Percentiles rank a stretch among this genome's conserved stretches.
Evolutionary conservation across 2,888 invertebrate species (phyloP).

Genomic region (Anorthoa munda): DNA sequence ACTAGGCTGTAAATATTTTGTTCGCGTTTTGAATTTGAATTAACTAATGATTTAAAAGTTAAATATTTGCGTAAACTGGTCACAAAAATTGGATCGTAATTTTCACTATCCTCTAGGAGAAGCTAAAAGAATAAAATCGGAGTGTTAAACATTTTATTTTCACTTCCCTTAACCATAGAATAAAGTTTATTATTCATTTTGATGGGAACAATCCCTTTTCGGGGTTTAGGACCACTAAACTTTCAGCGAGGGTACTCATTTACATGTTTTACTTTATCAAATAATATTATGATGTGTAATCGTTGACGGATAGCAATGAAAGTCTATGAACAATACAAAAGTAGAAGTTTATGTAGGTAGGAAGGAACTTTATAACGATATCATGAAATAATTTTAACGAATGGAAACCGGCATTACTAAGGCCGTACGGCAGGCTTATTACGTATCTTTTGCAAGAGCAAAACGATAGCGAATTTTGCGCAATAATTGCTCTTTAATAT

Average conservation of each 20-base stretch:
- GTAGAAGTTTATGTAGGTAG: conserved; percentile 16
- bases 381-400: conserved; percentile 46
- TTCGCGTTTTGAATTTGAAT: conserved; percentile 16
- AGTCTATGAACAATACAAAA: conserved; percentile 18
- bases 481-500: too few species aligned
- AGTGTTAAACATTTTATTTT: conserved; percentile 39
- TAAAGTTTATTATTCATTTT: conserved; percentile 56
- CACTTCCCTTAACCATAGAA: conserved; percentile 41
- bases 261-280: conserved; percentile 34
- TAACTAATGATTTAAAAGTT: not conserved
- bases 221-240: conserved; percentile 39
- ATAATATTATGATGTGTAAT: conserved; percentile 41
- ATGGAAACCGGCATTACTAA: conserved; percentile 20
- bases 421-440: too few species aligned
- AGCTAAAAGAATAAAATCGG: conserved; percentile 17
- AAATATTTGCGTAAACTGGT: conserved; percentile 5
- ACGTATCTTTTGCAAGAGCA: too few species aligned
- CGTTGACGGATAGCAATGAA: conserved; percentile 34
- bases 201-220: conserved; percentile 46
- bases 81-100: conserved; percentile 16
- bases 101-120: not conserved
- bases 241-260: conserved; percentile 42
- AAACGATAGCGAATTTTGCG: too few species aligned
- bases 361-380: conserved; percentile 19
- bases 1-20: conserved; percentile 8